phyloP scores from a whole-genome alignment of 2,113 vertebrate genomes.

The Macheiramphus alcinus region DNA sequence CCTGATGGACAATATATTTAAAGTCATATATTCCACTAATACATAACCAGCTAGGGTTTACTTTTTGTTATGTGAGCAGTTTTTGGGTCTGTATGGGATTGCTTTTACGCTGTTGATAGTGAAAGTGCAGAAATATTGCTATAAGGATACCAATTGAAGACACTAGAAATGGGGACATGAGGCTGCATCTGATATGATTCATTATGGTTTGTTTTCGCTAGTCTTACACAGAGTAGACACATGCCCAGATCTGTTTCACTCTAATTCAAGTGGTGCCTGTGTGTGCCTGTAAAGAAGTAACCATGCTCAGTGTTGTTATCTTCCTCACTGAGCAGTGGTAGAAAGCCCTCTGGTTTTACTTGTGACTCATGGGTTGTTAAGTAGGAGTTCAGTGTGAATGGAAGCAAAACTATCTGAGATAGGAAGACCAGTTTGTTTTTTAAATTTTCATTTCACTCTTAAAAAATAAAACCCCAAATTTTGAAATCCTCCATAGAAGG shows the following conservation, averaged over 20 bases:
- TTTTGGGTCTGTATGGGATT: background rate
- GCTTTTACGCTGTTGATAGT: background rate
- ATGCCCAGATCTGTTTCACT: background rate
- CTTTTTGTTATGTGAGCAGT: background rate
- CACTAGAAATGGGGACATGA: background rate
- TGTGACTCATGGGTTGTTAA: background rate
- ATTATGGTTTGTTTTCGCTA: background rate
- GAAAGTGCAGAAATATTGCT: background rate
- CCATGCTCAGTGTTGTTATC: background rate
- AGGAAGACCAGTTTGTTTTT: background rate
- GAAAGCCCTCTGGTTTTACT: background rate
- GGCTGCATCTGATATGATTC: background rate
- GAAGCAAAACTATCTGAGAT: background rate
- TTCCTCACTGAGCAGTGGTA: background rate
- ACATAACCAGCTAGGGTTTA: background rate
- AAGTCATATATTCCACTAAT: background rate
- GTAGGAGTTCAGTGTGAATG: background rate
- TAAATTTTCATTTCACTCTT: background rate
- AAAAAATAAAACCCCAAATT: background rate
- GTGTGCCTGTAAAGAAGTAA: background rate
- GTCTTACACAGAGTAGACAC: background rate
- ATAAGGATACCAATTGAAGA: background rate
- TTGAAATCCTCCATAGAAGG: background rate
- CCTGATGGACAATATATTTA: background rate
- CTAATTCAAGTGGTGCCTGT: background rate